Conservation (phyloP, 2,113 vertebrate species). For the Numida meleagris region DNA sequence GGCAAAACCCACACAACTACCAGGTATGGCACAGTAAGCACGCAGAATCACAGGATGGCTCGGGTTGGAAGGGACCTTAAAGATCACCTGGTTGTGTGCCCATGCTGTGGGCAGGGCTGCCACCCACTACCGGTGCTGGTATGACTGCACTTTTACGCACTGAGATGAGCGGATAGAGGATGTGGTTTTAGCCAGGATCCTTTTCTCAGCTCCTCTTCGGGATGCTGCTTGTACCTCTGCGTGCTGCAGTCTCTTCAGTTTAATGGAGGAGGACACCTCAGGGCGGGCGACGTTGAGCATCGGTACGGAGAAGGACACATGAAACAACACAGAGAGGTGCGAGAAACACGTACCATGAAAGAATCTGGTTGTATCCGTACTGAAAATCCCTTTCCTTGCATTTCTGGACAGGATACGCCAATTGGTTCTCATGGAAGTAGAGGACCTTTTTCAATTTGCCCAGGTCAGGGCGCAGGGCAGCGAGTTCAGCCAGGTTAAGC, state of each 20-base stretch:
- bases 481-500: conserved; percentile 91
- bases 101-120: neutral
- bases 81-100: neutral
- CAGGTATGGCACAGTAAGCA: fast-evolving
- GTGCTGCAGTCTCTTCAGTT: neutral
- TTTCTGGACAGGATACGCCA: conserved; percentile 92
- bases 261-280: neutral
- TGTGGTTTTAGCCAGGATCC: neutral
- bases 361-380: conserved; percentile 95
- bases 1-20: conserved; percentile 1
- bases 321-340: fast-evolving
- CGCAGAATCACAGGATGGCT: neutral
- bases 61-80: neutral
- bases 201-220: neutral
- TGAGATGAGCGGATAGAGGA: neutral
- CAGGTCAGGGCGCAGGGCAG: conserved; percentile 91
- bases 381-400: conserved; percentile 94
- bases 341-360: conserved; percentile 81
- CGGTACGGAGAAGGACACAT: neutral
- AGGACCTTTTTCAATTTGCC: conserved; percentile 90
- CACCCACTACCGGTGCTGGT: neutral
- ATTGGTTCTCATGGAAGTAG: conserved; percentile 98
- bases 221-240: neutral
- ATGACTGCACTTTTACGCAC: fast-evolving
- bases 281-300: neutral